These are phyloP conservation scores for Setophaga kirtlandii DNA, from an alignment of 2,113 vertebrate genomes.

Conservation along the genomic window DNA sequence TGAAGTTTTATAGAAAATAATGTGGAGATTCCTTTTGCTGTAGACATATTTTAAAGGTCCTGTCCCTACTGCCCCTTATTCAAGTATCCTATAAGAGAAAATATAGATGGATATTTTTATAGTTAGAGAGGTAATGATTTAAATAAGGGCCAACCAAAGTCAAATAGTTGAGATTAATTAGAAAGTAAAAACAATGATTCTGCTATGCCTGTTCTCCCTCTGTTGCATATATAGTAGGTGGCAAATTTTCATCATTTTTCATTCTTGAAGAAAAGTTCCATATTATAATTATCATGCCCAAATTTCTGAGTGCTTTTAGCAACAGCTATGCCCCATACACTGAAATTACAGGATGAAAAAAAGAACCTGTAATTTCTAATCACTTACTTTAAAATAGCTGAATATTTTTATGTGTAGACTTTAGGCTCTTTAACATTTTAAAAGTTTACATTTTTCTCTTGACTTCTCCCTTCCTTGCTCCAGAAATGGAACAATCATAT, in stretches of 20 bases:
- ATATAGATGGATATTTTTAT: accelerated
- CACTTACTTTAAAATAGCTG: neutral
- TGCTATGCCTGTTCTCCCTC: neutral
- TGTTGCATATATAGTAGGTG: neutral
- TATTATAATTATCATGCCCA: neutral
- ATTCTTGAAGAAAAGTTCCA: neutral
- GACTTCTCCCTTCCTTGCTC: neutral
- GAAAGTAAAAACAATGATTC: neutral
- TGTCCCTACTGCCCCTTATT: neutral
- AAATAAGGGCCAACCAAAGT: neutral
- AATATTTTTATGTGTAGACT: neutral
- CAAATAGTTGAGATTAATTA: neutral
- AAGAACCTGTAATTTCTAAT: neutral
- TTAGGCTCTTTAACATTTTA: neutral
- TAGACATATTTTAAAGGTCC: neutral
- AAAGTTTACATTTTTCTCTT: neutral
- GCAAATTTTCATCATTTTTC: neutral
- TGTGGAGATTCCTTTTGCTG: neutral
- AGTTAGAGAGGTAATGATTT: neutral
- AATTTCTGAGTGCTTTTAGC: neutral
- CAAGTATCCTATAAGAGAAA: neutral
- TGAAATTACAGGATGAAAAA: neutral
- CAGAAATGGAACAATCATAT: neutral
- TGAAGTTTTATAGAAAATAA: neutral
- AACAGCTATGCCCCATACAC: neutral